Evolutionary conservation across 1,140 invertebrate species (phyloP).

Genomic region (Drosophila ercepeae): DNA sequence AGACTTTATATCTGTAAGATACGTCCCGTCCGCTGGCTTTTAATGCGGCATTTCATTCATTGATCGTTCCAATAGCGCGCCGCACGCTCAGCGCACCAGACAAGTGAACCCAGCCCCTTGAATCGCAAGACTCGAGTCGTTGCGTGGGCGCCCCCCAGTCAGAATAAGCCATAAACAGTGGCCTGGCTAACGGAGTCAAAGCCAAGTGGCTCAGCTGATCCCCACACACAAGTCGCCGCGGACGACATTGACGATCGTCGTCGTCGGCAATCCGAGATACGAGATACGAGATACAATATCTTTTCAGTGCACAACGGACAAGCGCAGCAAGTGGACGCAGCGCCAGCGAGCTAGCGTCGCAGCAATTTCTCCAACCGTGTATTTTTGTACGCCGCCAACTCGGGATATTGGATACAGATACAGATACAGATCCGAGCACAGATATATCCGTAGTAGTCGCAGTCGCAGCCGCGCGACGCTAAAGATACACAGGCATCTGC

Average conservation of each 20-base stretch:
- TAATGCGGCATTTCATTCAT: conserved; percentile 81
- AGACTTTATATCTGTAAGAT: conserved; percentile 45
- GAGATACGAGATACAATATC: conserved; percentile 33
- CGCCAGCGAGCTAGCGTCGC: conserved; percentile 30
- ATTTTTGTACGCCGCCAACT: conserved; percentile 58
- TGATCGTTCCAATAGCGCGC: conserved; percentile 77
- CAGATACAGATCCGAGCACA: conserved; percentile 19
- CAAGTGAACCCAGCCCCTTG: conserved; percentile 26
- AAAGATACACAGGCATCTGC: conserved; percentile 21
- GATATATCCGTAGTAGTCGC: background rate
- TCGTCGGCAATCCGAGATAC: too few relatives aligned
- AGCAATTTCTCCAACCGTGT: conserved; percentile 66
- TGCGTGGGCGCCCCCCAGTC: conserved; percentile 57
- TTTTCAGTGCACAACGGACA: conserved; percentile 70
- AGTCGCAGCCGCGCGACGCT: conserved; percentile 10
- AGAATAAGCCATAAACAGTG: conserved; percentile 46
- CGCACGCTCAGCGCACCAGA: conserved; percentile 68
- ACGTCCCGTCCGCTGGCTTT: conserved; percentile 57
- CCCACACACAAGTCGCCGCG: conserved; percentile 42
- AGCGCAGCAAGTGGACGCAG: conserved; percentile 74
- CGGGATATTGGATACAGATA: conserved; percentile 77
- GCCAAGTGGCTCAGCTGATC: conserved; percentile 59
- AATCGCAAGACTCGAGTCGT: background rate
- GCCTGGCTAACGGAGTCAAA: conserved; percentile 72
- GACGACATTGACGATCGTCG: conserved; percentile 58